Evolutionary conservation across 2,113 vertebrate species (phyloP).

Genomic region (Chaenogobius annularis): DNA sequence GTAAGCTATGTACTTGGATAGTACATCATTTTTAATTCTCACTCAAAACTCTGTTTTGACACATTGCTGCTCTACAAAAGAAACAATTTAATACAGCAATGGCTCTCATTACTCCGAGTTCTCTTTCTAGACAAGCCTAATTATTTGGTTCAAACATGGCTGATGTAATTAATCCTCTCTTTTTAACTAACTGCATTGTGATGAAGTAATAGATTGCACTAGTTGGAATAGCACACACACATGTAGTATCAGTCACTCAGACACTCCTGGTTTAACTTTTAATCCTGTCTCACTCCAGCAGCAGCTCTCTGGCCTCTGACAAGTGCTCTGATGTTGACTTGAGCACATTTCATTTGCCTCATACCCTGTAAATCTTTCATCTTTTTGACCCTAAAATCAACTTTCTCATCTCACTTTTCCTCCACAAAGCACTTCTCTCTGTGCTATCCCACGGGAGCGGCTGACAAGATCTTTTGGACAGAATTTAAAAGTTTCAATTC

Average conservation of each 20-base stretch:
- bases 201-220: neutral
- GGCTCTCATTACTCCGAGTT: neutral
- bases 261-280: constrained; percentile 3
- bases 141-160: neutral
- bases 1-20: neutral
- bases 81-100: neutral
- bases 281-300: neutral
- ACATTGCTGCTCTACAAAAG: neutral
- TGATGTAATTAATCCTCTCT: neutral
- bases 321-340: constrained; percentile 8
- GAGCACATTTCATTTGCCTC: neutral
- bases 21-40: neutral
- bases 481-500: constrained; percentile 29
- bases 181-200: neutral
- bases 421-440: constrained; percentile 12
- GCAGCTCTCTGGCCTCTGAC: constrained; percentile 4
- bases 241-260: neutral
- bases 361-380: constrained; percentile 14
- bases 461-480: constrained; percentile 34
- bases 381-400: neutral
- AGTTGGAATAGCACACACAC: neutral
- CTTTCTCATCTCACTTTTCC: constrained; percentile 17
- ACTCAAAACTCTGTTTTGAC: neutral
- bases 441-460: neutral
- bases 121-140: neutral